Evolutionary conservation across 2,797 vertebrate genomes (phyloP).

Genomic region (Lophius americanus): DNA sequence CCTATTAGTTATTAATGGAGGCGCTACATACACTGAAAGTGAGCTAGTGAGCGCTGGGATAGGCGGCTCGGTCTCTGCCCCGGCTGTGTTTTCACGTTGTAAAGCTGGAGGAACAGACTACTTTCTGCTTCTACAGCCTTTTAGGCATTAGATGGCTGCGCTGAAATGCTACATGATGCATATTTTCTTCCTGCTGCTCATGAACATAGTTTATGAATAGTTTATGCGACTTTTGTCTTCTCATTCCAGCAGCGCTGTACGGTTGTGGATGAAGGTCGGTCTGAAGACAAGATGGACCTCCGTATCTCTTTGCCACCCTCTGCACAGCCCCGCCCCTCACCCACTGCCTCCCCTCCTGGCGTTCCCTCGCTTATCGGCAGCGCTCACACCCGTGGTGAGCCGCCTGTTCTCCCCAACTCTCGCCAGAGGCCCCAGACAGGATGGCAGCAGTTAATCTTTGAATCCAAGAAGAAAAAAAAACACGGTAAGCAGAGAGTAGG

Average conservation of each 20-base stretch:
- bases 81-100: slow-evolving; percentile 52
- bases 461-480: slow-evolving; percentile 59
- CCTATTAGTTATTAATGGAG: slow-evolving; percentile 79
- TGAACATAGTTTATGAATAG: no score
- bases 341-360: slow-evolving; percentile 30
- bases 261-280: slow-evolving; percentile 62
- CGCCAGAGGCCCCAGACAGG: slow-evolving; percentile 71
- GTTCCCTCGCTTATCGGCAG: slow-evolving; percentile 67
- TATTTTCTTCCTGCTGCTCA: slow-evolving; percentile 29
- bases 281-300: slow-evolving; percentile 26
- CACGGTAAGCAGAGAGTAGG: slow-evolving; percentile 26
- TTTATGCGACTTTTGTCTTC: slow-evolving; percentile 27
- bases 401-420: slow-evolving; percentile 48
- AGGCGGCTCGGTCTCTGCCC: slow-evolving; percentile 32
- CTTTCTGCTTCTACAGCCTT: slow-evolving; percentile 42
- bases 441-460: slow-evolving; percentile 82
- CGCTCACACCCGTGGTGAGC: slow-evolving; percentile 75
- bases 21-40: slow-evolving; percentile 61
- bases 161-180: slow-evolving; percentile 46
- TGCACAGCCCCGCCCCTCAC: slow-evolving; percentile 21
- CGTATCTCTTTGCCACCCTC: slow-evolving; percentile 56
- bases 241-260: slow-evolving; percentile 22
- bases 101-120: slow-evolving; percentile 45
- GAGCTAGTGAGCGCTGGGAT: slow-evolving; percentile 66
- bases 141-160: slow-evolving; percentile 35